Conservation (phyloP, 2,113 vertebrate genomes). For the Hyperopisus bebe region DNA sequence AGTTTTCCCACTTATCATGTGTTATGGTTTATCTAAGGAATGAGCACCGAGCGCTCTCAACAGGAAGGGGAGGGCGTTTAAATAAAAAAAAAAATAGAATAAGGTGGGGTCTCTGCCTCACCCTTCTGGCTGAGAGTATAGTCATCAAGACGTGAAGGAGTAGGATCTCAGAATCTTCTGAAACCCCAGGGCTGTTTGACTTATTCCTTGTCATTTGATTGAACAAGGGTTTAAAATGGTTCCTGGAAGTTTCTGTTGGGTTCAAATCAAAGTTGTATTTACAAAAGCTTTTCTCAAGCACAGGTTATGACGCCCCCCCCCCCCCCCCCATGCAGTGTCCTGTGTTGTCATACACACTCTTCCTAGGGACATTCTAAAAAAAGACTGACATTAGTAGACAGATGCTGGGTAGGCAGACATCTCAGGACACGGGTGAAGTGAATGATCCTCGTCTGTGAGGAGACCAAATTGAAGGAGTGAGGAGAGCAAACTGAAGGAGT, state of each 20-base stretch:
- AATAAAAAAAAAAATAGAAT: neutral
- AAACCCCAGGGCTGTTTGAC: neutral
- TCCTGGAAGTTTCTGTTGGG: neutral
- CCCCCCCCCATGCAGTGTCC: neutral
- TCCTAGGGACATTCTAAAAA: neutral
- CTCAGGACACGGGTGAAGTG: neutral
- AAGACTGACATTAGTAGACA: neutral
- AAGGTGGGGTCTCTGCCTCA: neutral
- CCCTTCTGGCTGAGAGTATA: neutral
- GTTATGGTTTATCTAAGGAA: neutral
- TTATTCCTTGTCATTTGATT: neutral
- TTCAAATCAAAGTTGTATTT: neutral
- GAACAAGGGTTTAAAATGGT: neutral
- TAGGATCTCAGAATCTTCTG: neutral
- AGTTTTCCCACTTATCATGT: neutral
- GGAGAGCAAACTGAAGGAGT: slow-evolving; percentile 70
- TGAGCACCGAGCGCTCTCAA: neutral
- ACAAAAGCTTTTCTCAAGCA: neutral
- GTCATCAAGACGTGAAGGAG: neutral
- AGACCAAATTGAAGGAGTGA: no score
- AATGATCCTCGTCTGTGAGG: neutral
- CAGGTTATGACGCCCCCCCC: neutral
- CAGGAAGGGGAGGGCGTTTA: neutral
- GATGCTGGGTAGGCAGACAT: neutral
- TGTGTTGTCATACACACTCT: neutral